Conservation (phyloP, 2,888 invertebrate genomes). For the Epinotia ramella region DNA sequence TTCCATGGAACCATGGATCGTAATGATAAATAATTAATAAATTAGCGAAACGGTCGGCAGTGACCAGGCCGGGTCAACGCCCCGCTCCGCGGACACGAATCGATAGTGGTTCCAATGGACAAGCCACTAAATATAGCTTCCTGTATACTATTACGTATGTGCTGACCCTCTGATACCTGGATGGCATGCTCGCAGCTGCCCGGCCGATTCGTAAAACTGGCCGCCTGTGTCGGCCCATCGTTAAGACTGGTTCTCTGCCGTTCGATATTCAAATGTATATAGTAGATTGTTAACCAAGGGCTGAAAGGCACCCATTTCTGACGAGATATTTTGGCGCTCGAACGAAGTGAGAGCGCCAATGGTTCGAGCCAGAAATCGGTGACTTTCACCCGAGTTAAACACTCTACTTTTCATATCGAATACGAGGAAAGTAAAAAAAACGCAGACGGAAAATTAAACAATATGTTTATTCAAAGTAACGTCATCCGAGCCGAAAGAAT, state of each 20-base stretch:
- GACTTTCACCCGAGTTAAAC: too few species aligned
- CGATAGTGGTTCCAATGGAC: conserved; percentile 83
- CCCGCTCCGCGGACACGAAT: conserved; percentile 75
- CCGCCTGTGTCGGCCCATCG: neutral
- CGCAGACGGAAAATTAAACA: too few species aligned
- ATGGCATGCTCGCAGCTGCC: conserved; percentile 46
- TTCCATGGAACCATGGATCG: conserved; percentile 63
- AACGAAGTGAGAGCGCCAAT: too few species aligned
- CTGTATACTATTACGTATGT: conserved; percentile 56
- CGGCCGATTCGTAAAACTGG: conserved; percentile 20
- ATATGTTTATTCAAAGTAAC: too few species aligned
- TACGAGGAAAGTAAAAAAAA: too few species aligned
- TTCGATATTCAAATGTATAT: neutral
- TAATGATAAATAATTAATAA: conserved; percentile 80
- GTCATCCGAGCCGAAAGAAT: too few species aligned
- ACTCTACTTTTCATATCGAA: too few species aligned
- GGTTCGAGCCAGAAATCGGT: too few species aligned
- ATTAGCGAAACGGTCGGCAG: conserved; percentile 77
- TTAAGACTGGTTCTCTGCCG: neutral
- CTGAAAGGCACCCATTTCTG: too few species aligned
- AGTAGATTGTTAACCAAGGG: too few species aligned
- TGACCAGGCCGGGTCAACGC: conserved; percentile 74
- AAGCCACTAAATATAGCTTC: conserved; percentile 75
- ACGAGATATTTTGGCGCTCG: too few species aligned
- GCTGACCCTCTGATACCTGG: conserved; percentile 57